Evolutionary conservation across 2,113 vertebrate genomes (phyloP).

Genomic region (Hippocampus abdominalis): DNA sequence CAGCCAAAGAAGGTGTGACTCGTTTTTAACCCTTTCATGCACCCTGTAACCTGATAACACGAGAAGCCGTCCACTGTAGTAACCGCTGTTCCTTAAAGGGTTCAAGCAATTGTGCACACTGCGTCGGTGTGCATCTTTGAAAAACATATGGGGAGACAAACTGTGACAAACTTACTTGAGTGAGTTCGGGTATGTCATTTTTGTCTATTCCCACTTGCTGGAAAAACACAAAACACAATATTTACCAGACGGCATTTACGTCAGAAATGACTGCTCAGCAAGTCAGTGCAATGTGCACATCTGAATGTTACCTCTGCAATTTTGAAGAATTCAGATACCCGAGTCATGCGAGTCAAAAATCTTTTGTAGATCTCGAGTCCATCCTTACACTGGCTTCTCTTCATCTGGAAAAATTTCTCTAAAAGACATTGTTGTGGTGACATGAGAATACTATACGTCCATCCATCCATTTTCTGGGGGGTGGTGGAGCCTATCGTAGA

Average conservation of each 20-base stretch:
- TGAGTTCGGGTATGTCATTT: slow-evolving; percentile 97
- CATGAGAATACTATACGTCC: neutral
- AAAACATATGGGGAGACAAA: neutral
- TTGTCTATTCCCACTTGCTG: slow-evolving; percentile 99
- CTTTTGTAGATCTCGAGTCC: slow-evolving; percentile 98
- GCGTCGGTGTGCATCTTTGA: neutral
- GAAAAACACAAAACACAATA: slow-evolving; percentile 52
- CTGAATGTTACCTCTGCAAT: slow-evolving; percentile 84
- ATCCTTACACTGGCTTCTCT: slow-evolving; percentile 98
- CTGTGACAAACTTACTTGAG: slow-evolving; percentile 79
- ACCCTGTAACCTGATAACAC: no score
- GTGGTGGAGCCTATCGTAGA: no score
- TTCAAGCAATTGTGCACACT: neutral
- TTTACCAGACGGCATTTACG: neutral
- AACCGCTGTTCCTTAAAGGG: no score
- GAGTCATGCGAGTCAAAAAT: slow-evolving; percentile 96
- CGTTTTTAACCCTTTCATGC: neutral
- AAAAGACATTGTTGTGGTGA: neutral
- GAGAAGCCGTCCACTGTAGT: no score
- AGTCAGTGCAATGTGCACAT: neutral
- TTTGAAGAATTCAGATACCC: slow-evolving; percentile 97
- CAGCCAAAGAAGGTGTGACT: neutral
- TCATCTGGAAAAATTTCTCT: slow-evolving; percentile 99
- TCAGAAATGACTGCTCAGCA: neutral
- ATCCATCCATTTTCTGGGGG: no score